Evolutionary conservation across 2,797 vertebrate species (phyloP).

Genomic region (Galaxias olidus): DNA sequence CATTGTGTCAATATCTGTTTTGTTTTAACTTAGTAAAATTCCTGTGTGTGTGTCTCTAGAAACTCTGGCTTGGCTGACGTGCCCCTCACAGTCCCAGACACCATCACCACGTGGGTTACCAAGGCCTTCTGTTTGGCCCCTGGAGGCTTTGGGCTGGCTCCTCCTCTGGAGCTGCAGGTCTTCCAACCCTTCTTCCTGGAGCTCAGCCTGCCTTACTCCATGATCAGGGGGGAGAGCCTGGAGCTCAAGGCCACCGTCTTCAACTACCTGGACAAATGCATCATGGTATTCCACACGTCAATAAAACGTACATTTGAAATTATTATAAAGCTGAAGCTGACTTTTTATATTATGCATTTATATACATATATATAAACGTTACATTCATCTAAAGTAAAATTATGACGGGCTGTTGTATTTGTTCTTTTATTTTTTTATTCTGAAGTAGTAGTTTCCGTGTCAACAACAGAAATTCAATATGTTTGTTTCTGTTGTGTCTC

Average conservation of each 20-base stretch:
- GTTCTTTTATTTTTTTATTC: no score
- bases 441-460: no score
- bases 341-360: no score
- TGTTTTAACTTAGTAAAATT: not conserved
- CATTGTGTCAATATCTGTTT: no score
- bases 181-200: slow-evolving; percentile 84
- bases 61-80: slow-evolving; percentile 49
- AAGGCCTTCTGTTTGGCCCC: slow-evolving; percentile 71
- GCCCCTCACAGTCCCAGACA: slow-evolving; percentile 68
- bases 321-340: no score
- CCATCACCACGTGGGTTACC: slow-evolving; percentile 76
- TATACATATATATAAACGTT: no score
- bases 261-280: slow-evolving; percentile 73
- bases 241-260: slow-evolving; percentile 65
- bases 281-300: slow-evolving; percentile 65
- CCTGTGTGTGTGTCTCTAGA: slow-evolving; percentile 45
- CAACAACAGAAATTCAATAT: no score
- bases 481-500: not conserved
- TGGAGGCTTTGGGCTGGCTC: slow-evolving; percentile 75
- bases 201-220: slow-evolving; percentile 69
- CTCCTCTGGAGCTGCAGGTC: slow-evolving; percentile 60
- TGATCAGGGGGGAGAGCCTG: slow-evolving; percentile 69
- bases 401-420: no score
- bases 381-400: no score
- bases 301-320: no score